Percentiles rank a stretch among this genome's conserved stretches.
phyloP scores from a whole-genome alignment of 2,797 vertebrate species.

The Enteromius mattozi region DNA sequence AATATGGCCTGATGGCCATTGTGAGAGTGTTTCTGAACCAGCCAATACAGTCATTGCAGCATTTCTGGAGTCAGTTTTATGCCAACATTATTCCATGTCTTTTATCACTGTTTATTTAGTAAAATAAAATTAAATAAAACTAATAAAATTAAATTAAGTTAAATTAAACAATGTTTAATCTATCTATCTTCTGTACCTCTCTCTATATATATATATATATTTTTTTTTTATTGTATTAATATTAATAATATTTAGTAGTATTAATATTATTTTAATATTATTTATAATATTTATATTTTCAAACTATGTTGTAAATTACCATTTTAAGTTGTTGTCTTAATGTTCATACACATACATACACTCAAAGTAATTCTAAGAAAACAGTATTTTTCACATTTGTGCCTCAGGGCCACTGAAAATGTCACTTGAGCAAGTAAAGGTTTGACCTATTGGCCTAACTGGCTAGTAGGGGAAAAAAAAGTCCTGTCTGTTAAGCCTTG shows the following conservation, averaged over 20 bases:
- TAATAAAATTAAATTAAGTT: too few relatives aligned
- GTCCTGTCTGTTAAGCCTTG: background rate
- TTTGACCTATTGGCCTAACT: background rate
- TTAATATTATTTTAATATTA: too few relatives aligned
- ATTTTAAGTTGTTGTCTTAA: background rate
- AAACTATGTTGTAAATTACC: background rate
- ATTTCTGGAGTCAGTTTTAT: background rate
- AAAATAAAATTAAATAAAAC: background rate
- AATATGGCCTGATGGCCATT: background rate
- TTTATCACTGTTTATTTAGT: background rate
- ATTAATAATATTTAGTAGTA: too few relatives aligned
- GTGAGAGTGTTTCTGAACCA: slow-evolving; percentile 8
- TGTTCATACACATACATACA: background rate
- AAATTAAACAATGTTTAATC: too few relatives aligned
- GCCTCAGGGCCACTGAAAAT: background rate
- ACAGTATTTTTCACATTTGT: background rate
- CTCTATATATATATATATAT: too few relatives aligned
- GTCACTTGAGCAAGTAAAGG: background rate
- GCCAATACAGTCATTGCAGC: background rate
- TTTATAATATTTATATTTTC: background rate
- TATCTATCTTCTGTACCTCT: too few relatives aligned
- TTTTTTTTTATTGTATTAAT: too few relatives aligned
- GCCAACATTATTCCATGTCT: background rate
- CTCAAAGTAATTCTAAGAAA: background rate
- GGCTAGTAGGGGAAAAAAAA: background rate